Evolutionary conservation across 2,113 vertebrate species (phyloP).

Genomic region (Ctenodactylus gundi): DNA sequence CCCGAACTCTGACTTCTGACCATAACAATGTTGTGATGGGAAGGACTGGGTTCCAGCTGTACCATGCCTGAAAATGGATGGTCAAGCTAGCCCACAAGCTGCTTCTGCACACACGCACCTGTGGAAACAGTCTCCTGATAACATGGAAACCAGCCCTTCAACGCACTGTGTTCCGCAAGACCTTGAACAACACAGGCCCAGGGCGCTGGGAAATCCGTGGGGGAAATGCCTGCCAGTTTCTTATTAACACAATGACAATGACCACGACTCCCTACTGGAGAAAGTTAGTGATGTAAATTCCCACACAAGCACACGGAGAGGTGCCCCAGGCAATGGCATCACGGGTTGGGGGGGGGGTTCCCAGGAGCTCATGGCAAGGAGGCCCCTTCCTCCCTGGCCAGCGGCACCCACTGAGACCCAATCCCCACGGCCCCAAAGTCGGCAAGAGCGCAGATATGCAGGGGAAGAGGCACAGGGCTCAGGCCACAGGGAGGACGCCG

Average conservation of each 20-base stretch:
- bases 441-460: accelerated
- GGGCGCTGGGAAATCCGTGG: no score
- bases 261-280: no score
- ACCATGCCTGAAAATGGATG: background rate
- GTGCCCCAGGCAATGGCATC: accelerated
- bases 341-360: no score
- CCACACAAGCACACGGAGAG: accelerated
- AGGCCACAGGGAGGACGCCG: background rate
- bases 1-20: no score
- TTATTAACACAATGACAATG: no score
- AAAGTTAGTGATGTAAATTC: accelerated
- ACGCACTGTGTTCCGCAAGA: no score
- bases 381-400: background rate
- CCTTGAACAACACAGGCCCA: no score
- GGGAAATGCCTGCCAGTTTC: no score
- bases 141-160: no score
- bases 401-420: no score
- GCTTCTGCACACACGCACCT: background rate
- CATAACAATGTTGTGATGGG: background rate
- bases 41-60: background rate
- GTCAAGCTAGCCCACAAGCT: background rate
- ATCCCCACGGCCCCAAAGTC: background rate
- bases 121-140: no score
- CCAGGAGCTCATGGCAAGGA: no score
- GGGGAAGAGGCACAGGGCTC: background rate